phyloP scores from a whole-genome alignment of 2,113 vertebrate genomes.

The Cheilinus undulatus region DNA sequence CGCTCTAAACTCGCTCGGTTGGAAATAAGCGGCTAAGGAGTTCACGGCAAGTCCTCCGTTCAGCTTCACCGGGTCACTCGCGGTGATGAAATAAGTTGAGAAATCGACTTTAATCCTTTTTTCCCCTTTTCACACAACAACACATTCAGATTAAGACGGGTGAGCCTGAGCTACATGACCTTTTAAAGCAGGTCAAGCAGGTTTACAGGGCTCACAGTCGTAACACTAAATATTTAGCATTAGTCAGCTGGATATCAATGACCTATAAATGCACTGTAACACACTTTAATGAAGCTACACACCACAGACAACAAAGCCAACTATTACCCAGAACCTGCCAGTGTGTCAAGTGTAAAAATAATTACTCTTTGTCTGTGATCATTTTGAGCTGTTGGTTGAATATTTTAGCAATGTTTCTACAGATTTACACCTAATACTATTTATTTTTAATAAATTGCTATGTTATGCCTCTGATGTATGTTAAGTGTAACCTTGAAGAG shows the following conservation, averaged over 20 bases:
- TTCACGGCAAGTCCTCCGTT: neutral
- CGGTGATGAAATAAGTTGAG: slow-evolving; percentile 4
- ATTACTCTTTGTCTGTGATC: too few relatives aligned
- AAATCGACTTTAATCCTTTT: slow-evolving; percentile 28
- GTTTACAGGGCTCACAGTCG: neutral
- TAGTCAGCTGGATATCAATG: neutral
- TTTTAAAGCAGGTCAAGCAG: slow-evolving; percentile 10
- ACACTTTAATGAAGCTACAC: neutral
- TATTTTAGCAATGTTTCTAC: too few relatives aligned
- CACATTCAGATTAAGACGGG: neutral
- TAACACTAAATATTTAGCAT: neutral
- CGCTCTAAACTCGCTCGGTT: slow-evolving; percentile 19
- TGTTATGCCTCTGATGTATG: too few relatives aligned
- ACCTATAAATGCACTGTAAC: neutral
- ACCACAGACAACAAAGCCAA: too few relatives aligned
- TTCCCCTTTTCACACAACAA: slow-evolving; percentile 3
- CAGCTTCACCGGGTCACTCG: slow-evolving; percentile 16
- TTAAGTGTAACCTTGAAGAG: too few relatives aligned
- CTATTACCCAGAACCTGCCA: too few relatives aligned
- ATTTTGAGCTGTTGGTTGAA: too few relatives aligned
- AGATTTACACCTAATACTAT: too few relatives aligned
- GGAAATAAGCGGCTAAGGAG: slow-evolving; percentile 30
- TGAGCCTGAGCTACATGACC: neutral
- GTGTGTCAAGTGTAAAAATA: too few relatives aligned
- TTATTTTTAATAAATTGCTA: too few relatives aligned